Evolutionary conservation across 2,888 invertebrate species (phyloP), one percentile per base, ranked within the genome.

Genomic region (Acanthosoma haemorrhoidale): DNA sequence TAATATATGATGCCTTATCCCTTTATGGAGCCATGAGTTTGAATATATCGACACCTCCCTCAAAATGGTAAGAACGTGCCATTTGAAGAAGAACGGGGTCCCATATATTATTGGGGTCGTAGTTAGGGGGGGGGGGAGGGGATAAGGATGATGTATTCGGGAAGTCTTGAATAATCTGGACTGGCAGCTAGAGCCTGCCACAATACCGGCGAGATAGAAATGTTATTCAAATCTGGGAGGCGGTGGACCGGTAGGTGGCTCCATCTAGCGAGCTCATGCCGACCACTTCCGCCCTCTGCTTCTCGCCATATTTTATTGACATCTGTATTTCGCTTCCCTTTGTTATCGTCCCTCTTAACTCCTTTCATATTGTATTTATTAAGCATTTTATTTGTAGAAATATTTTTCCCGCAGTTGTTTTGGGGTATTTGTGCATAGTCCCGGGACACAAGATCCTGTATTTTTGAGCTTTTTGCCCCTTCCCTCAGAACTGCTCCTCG

Each of bases 61-160:
- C 18, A 41, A 16, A 41, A 41, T 41, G 38, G 1, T 38, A 21
- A 61, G 61, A 21, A 18, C 16, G 36, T 61, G 36, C 39, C n/a
- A 16, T 39, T 34, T 16, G 38, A 34, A 36, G n/a, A 61, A 38
- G 36, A 61, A 61, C 38, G 39, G 11, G 13, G 15, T 15, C 25
- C 61, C 21, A 61, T 25, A 61, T 36, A 61, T 61, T 61, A 38
- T 61, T 61, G 34, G 38, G 32, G 38, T 34, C 34, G 51, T 51
- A 51, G 61, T 31, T 38, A 39, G 61, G 61, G 38, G 61, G 61
- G 36, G 34, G 36, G 36, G 61, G 61, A 61, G 61, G 38, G 61
- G 61, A 61, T 61, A 61, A 61, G 61, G 61, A 61, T 61, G 61
- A 61, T 61, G 61, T 61, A 61, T 61, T 38, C 61, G 31, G 13